phyloP scores from a whole-genome alignment of 2,888 invertebrate species.

The Coronaproctus castanopsis region DNA sequence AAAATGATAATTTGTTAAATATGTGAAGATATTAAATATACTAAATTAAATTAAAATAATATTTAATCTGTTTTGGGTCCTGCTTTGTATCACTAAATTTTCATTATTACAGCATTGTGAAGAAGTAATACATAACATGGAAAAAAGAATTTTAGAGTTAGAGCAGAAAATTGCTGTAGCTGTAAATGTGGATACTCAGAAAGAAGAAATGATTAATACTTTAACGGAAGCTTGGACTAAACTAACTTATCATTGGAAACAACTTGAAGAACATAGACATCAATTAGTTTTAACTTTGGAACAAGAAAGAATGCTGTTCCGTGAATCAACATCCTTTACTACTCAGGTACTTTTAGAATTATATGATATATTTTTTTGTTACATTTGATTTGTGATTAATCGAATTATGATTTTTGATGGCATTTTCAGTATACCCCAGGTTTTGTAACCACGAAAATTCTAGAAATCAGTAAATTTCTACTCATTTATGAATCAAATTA shows the following conservation, averaged over 20 bases:
- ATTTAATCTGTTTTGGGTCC: too few relatives aligned
- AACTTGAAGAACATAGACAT: neutral
- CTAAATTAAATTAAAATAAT: neutral
- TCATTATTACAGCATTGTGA: neutral
- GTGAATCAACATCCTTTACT: neutral
- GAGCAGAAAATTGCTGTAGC: slow-evolving; percentile 9
- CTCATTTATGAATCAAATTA: too few relatives aligned
- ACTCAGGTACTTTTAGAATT: too few relatives aligned
- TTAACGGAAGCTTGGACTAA: neutral
- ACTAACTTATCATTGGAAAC: neutral
- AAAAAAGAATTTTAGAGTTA: slow-evolving; percentile 11
- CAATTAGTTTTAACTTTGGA: neutral
- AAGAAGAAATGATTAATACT: neutral
- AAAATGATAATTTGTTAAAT: neutral
- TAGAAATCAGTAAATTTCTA: too few relatives aligned
- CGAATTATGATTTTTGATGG: too few relatives aligned
- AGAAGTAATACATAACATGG: slow-evolving; percentile 5
- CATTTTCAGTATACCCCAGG: too few relatives aligned
- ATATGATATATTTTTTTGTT: too few relatives aligned
- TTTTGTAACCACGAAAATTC: too few relatives aligned
- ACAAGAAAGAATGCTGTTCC: neutral
- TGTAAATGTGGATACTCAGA: neutral
- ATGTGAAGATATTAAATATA: neutral
- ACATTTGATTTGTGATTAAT: too few relatives aligned
- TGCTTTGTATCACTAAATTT: neutral